phyloP scores from a whole-genome alignment of 2,888 invertebrate genomes.

The Melinaea marsaeus region DNA sequence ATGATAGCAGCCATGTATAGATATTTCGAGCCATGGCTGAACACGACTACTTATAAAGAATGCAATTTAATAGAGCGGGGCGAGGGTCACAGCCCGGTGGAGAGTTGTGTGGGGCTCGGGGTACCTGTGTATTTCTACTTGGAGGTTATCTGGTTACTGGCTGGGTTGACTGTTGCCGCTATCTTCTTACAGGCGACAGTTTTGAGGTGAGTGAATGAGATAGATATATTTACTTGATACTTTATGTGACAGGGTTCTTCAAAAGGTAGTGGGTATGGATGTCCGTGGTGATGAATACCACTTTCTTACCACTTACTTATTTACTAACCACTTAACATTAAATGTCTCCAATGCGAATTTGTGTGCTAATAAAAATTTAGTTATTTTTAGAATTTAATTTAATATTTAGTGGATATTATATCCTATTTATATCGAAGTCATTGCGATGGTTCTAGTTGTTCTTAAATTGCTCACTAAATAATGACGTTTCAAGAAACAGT shows the following conservation, averaged over 20 bases:
- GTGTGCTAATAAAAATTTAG: no score
- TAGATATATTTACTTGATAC: not conserved
- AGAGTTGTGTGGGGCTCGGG: conserved; percentile 87
- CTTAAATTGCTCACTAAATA: no score
- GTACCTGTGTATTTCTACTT: conserved; percentile 91
- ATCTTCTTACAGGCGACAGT: conserved; percentile 83
- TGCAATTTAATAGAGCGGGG: conserved; percentile 79
- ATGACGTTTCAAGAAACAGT: no score
- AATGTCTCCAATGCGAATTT: no score
- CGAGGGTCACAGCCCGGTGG: conserved; percentile 77
- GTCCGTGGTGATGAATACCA: no score
- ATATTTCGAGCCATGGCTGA: conserved; percentile 57
- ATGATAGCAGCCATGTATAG: conserved; percentile 56
- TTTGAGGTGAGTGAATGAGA: conserved; percentile 73
- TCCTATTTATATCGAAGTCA: no score
- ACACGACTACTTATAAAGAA: conserved; percentile 50
- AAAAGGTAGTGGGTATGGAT: no score
- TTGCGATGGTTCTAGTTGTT: no score
- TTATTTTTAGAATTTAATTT: no score
- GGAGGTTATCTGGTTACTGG: conserved; percentile 84
- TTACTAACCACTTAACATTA: no score
- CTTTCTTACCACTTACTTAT: no score
- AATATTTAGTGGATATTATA: no score
- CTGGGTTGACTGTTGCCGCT: conserved; percentile 83
- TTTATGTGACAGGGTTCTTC: not conserved